A percentile compares a stretch with the other conserved stretches of the same genome.
Conservation (phyloP, 1,140 invertebrate genomes). For the Oedothorax gibbosus region DNA sequence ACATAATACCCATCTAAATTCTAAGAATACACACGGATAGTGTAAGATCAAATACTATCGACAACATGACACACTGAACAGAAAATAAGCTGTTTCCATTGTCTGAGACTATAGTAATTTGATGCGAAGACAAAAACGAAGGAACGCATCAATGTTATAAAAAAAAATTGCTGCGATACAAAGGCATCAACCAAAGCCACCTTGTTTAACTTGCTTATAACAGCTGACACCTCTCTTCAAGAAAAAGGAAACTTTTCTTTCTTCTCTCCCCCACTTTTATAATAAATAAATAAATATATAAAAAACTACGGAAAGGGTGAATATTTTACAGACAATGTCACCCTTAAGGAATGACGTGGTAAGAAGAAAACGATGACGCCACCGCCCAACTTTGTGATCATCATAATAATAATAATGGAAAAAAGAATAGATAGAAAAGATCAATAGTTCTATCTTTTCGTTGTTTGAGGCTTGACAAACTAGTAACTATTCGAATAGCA, state of each 20-base stretch:
- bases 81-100: too few species aligned
- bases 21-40: too few species aligned
- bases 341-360: conserved; percentile 36
- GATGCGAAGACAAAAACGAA: conserved; percentile 19
- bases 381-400: conserved; percentile 49
- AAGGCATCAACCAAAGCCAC: conserved; percentile 21
- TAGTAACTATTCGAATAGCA: too few species aligned
- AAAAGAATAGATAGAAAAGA: too few species aligned
- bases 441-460: too few species aligned
- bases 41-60: too few species aligned
- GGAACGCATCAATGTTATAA: conserved; percentile 3
- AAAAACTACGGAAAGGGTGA: conserved; percentile 44
- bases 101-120: conserved; percentile 13
- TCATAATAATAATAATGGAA: conserved; percentile 21
- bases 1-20: too few species aligned
- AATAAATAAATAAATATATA: conserved; percentile 24
- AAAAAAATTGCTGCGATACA: conserved; percentile 9
- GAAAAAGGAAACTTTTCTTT: conserved; percentile 30
- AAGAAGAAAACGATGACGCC: conserved; percentile 57
- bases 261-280: neutral
- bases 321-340: conserved; percentile 58
- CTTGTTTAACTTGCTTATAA: conserved; percentile 57
- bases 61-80: too few species aligned
- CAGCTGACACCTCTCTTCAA: conserved; percentile 51
- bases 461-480: too few species aligned